Base-by-base conservation (phyloP, 2,113 vertebrate species). In the Tursiops truncatus region DNA sequence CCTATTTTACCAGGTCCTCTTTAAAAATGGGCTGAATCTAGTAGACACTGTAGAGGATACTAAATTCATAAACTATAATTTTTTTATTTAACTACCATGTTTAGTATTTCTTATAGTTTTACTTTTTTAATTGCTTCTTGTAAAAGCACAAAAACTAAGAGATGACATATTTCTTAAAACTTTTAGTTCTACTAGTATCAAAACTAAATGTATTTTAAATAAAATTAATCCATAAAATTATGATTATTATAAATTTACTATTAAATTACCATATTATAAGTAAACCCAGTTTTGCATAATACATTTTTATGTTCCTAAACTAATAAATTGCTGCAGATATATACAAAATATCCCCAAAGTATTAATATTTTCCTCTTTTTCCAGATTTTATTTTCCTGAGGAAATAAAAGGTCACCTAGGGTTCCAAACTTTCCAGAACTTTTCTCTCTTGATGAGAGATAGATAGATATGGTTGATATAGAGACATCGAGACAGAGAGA, bases 131-230 rank as follows among this genome's bases (percentile, higher is more conserved):
- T 18, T 60, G 23, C 38, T 88, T 88, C 25, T 93, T 89, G 0
- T 65, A 96, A 81, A 96, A 91, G 8, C 36, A 91, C 53, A 95
- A 95, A 92, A 89, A 80, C 14, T 53, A 33, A 47, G 36, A 88
- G 38, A 88, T 79, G 38, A 38, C 26, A 56, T 91, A 86, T 62
- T 93, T 67, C 76, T 84, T 60, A 86, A 91, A 62, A 62, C 26
- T 41, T 91, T 92, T 81, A 68, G 26, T 93, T 91, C 89, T 86
- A 53, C 26, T 73, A 50, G 9, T 70, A 71, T 95, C 60, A 96
- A 96, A 96, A 74, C 31, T 92, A 82, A 94, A 53, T 79, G 10
- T 79, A 85, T 70, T 83, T 96, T 74, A 85, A 91, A 53, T 85
- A 89, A 94, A 86, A 87, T 91, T 80, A 80, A 89, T 80, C 53